Percentiles rank a stretch among this genome's conserved stretches.
phyloP scores from a whole-genome alignment of 2,888 invertebrate genomes.

The Hypercompe scribonia region DNA sequence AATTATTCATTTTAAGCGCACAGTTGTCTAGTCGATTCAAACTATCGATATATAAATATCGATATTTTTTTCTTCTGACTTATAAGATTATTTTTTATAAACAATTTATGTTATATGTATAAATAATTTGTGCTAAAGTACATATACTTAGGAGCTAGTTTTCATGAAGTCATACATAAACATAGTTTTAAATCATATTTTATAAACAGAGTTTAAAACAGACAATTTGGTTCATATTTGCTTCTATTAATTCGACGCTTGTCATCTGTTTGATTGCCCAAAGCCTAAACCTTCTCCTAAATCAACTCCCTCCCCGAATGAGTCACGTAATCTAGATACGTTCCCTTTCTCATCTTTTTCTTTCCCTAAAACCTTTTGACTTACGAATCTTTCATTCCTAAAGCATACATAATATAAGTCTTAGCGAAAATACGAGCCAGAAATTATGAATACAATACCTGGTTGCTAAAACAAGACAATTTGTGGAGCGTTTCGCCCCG shows the following conservation, averaged over 20 bases:
- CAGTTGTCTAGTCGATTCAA: slow-evolving; percentile 18
- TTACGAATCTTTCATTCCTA: not conserved
- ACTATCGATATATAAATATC: slow-evolving; percentile 25
- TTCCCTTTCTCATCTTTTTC: not conserved
- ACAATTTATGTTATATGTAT: not conserved
- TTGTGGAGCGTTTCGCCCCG: slow-evolving; percentile 39
- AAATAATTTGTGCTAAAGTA: no score
- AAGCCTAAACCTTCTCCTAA: no score
- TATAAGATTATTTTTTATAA: no score
- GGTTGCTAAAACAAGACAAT: slow-evolving; percentile 47
- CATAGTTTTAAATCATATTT: no score
- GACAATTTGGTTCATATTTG: no score
- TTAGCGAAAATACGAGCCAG: slow-evolving; percentile 16
- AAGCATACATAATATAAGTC: slow-evolving; percentile 17
- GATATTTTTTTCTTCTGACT: slow-evolving; percentile 16
- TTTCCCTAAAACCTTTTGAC: not conserved
- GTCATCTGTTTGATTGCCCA: no score
- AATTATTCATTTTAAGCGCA: slow-evolving; percentile 19
- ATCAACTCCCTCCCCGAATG: no score
- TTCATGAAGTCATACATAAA: no score
- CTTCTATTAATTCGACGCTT: no score
- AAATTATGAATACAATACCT: slow-evolving; percentile 40
- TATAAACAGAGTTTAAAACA: no score
- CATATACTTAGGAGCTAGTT: no score
- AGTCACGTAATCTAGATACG: not conserved